Base-by-base conservation (phyloP, 2,888 invertebrate genomes). In the Drosophila cognata region DNA sequence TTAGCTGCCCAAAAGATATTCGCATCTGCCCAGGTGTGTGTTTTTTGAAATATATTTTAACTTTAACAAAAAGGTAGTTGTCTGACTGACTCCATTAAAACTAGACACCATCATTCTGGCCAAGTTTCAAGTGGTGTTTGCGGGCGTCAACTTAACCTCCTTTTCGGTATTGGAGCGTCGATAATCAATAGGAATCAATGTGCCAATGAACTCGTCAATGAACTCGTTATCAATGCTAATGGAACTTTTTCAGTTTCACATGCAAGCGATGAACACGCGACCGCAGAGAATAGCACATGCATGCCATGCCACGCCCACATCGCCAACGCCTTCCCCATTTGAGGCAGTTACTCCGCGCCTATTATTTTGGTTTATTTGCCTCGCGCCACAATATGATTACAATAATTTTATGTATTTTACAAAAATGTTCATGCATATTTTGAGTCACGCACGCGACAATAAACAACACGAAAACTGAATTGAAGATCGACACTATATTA, bases 171-270 rank as follows among this genome's bases (percentile, higher is more conserved):
- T 38, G 18, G 11, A 29, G 60, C 18, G 48, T 57, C 80, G 77
- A 67, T 72, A 79, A 80, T 84, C 88, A 79, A 71, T 84, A 70
- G 50, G 66, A 51, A 81, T 87, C 88, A 77, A 81, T 87, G 89
- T 89, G 89, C 89, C 84, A 87, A 87, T 84, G 84, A 89, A 86
- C 82, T 86, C 84, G 78, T 81, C 81, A 83, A 75, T 86, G 81
- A 86, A 84, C 88, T 89, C 84, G 79, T 84, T 89, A 89, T 89
- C 84, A 74, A 56, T 68, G 53, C 79, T 74, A 88, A 84, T 88
- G 74, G 71, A 57, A 62, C 46, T 41, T 25, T 76, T 57, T 68
- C 29, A 21, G 8, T 43, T 56, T 56, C 56, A 72, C 76, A 82
- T 75, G 79, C 82, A 69, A 71, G 29, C 67, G 21, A 46, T n/a